Evolutionary conservation across 2,113 vertebrate genomes (phyloP).

Genomic region (Chaetops frenatus): DNA sequence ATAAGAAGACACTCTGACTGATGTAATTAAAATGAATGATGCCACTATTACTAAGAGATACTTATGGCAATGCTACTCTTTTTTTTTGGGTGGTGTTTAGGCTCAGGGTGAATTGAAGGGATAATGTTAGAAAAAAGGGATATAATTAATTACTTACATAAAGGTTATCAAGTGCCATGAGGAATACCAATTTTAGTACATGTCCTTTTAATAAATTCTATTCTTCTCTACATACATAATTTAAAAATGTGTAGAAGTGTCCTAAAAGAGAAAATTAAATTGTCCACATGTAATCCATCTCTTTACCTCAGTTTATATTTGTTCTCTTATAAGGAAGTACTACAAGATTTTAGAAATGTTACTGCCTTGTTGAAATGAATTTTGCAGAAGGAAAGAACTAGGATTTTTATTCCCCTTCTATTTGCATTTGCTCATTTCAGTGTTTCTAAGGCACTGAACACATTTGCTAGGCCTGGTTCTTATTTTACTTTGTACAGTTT

Average conservation of each 20-base stretch:
- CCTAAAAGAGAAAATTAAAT: neutral
- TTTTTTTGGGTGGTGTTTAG: neutral
- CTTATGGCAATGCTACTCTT: neutral
- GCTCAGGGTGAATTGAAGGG: neutral
- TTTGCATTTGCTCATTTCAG: neutral
- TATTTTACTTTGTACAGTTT: neutral
- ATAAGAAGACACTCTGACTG: neutral
- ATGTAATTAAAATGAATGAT: neutral
- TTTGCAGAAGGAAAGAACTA: neutral
- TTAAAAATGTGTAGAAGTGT: neutral
- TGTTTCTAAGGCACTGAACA: neutral
- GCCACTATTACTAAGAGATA: neutral
- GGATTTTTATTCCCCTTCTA: neutral
- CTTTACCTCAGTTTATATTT: neutral
- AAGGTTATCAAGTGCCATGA: neutral
- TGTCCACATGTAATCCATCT: neutral
- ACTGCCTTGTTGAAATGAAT: neutral
- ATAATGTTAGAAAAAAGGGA: neutral
- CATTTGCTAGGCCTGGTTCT: neutral
- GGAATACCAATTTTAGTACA: neutral
- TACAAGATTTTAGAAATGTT: neutral
- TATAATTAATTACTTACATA: neutral
- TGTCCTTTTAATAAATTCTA: neutral
- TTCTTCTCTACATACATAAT: neutral
- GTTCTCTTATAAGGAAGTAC: neutral